Evolutionary conservation across 2,113 vertebrate genomes (phyloP).

Genomic region (Ammodytes dubius): DNA sequence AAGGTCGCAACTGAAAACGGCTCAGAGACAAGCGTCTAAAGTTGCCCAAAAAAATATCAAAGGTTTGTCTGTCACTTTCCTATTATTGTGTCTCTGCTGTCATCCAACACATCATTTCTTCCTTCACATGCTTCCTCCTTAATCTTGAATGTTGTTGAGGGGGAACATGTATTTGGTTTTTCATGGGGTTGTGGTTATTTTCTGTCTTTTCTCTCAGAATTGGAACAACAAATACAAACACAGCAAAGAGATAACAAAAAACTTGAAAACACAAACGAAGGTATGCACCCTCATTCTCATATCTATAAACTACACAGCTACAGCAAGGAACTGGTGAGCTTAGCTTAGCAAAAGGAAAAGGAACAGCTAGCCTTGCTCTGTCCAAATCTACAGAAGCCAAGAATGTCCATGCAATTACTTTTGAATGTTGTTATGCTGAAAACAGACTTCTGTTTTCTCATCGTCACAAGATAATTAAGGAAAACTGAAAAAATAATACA

Average conservation of each 20-base stretch:
- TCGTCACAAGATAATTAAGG: too few relatives aligned
- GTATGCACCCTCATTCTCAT: constrained; percentile 15
- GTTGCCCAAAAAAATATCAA: background rate
- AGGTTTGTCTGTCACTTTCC: constrained; percentile 36
- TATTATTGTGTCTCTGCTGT: background rate
- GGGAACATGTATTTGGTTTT: background rate
- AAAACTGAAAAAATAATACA: too few relatives aligned
- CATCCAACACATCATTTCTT: background rate
- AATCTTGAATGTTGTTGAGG: background rate
- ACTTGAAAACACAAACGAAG: constrained; percentile 45
- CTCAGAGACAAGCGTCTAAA: background rate
- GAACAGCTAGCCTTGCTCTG: background rate
- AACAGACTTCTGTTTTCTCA: too few relatives aligned
- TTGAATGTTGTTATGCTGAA: too few relatives aligned
- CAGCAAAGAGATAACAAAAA: constrained; percentile 35
- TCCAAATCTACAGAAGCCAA: background rate
- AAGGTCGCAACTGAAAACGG: background rate
- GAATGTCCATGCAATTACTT: too few relatives aligned
- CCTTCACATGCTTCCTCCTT: background rate
- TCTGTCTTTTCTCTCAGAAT: constrained; percentile 29
- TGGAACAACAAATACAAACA: constrained; percentile 33
- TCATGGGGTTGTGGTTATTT: background rate
- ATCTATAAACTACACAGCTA: background rate
- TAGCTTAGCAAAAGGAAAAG: background rate
- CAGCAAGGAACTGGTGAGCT: background rate